Evolutionary conservation across 2,797 vertebrate genomes (phyloP).

Genomic region (Pempheris klunzingeri): DNA sequence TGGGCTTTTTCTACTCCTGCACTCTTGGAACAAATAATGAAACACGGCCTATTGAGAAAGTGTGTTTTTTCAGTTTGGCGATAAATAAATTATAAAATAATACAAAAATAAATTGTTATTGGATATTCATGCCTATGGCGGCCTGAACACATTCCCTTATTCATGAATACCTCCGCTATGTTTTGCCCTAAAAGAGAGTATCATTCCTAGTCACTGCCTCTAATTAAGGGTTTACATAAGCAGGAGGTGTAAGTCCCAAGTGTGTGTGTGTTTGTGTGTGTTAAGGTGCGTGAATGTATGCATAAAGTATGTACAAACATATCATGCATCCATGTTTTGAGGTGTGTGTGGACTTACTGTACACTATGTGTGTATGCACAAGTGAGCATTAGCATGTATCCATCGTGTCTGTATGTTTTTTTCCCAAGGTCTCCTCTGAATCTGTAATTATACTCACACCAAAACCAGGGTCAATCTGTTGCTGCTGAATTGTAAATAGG

Average conservation of each 20-base stretch:
- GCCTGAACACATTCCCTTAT: slow-evolving; percentile 42
- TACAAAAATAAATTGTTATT: slow-evolving; percentile 38
- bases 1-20: not conserved
- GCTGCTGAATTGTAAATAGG: slow-evolving; percentile 67
- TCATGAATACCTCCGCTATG: slow-evolving; percentile 54
- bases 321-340: not conserved
- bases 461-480: slow-evolving; percentile 68
- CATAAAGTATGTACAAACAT: not conserved
- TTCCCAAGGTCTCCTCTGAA: slow-evolving; percentile 63
- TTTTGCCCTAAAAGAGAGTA: slow-evolving; percentile 55
- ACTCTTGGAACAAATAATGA: slow-evolving; percentile 16
- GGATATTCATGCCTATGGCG: slow-evolving; percentile 52
- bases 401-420: slow-evolving; percentile 44
- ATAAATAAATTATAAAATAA: slow-evolving; percentile 41
- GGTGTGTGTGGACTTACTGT: not conserved
- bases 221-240: slow-evolving; percentile 68
- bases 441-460: slow-evolving; percentile 67
- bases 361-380: not conserved
- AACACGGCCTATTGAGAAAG: slow-evolving; percentile 8
- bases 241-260: slow-evolving; percentile 15
- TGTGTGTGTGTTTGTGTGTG: slow-evolving; percentile 34
- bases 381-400: slow-evolving; percentile 20
- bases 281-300: not conserved
- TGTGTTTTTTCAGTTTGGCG: not conserved
- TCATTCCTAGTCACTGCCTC: slow-evolving; percentile 52